Percentiles rank a stretch among this genome's conserved stretches.
Evolutionary conservation across 1,140 invertebrate genomes (phyloP).

Genomic region (Nasonia giraulti): DNA sequence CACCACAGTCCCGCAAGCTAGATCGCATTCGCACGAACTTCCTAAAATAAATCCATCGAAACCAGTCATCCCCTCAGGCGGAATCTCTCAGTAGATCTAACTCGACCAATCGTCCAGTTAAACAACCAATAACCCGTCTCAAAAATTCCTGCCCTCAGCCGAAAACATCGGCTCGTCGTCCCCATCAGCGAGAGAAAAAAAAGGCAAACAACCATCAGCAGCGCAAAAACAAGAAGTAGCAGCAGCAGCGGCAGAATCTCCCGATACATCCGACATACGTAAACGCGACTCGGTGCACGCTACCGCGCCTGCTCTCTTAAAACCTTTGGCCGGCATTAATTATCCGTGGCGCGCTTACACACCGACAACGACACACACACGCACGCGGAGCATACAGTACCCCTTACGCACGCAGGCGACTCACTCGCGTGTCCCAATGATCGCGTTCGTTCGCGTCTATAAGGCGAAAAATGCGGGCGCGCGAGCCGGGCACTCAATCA

Average conservation of each 20-base stretch:
- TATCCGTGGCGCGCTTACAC: slow-evolving; percentile 25
- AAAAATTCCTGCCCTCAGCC: background rate
- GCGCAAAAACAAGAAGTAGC: background rate
- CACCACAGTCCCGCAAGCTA: background rate
- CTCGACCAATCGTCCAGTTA: background rate
- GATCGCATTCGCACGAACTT: background rate
- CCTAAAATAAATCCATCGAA: background rate
- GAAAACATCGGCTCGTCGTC: slow-evolving; percentile 5
- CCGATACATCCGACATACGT: background rate
- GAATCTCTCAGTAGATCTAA: background rate
- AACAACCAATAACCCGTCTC: background rate
- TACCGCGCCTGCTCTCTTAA: slow-evolving; percentile 8
- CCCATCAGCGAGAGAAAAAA: background rate
- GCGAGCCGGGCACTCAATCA: slow-evolving; percentile 37
- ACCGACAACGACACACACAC: background rate
- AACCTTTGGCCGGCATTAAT: slow-evolving; percentile 44
- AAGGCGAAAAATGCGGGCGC: background rate
- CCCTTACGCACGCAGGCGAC: background rate
- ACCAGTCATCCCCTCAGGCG: background rate
- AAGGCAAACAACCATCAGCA: background rate
- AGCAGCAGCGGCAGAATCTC: background rate
- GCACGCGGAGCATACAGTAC: background rate
- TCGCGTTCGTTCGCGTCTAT: slow-evolving; percentile 20
- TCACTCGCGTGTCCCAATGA: slow-evolving; percentile 21
- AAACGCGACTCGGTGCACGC: slow-evolving; percentile 23